Evolutionary conservation across 2,888 invertebrate genomes (phyloP).

Genomic region (Calliopum simillimum): DNA sequence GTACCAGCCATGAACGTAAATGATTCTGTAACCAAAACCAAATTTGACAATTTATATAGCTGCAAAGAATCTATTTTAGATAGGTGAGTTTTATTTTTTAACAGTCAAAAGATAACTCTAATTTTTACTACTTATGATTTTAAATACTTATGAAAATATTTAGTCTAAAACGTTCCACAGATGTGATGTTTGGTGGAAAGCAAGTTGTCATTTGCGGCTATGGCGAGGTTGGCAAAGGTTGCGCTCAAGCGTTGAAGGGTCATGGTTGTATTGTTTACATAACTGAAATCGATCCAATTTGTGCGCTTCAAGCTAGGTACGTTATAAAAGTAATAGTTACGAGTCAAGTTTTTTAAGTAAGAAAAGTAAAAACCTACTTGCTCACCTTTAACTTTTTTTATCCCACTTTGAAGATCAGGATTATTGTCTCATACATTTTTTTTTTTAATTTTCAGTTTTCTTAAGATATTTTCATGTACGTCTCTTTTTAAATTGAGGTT

Average conservation of each 20-base stretch:
- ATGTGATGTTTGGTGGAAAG: slow-evolving; percentile 98
- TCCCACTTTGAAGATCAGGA: too few relatives aligned
- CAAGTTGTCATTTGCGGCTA: slow-evolving; percentile 97
- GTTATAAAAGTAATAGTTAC: slow-evolving; percentile 31
- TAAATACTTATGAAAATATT: slow-evolving; percentile 57
- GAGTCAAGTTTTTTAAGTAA: too few relatives aligned
- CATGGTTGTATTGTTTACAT: slow-evolving; percentile 89
- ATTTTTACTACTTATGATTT: background rate
- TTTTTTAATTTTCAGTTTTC: too few relatives aligned
- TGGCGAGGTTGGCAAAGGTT: slow-evolving; percentile 97
- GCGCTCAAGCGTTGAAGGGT: slow-evolving; percentile 94
- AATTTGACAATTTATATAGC: slow-evolving; percentile 96
- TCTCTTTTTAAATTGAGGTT: too few relatives aligned
- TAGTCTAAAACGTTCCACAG: slow-evolving; percentile 71
- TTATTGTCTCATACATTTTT: too few relatives aligned
- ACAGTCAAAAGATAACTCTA: background rate
- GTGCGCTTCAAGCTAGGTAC: slow-evolving; percentile 93
- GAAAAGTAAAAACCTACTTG: too few relatives aligned
- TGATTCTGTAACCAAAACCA: slow-evolving; percentile 97
- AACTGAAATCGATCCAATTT: slow-evolving; percentile 98
- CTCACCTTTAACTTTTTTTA: too few relatives aligned
- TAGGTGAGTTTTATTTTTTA: slow-evolving; percentile 55
- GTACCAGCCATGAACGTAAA: slow-evolving; percentile 99
- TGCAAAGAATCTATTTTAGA: slow-evolving; percentile 93
- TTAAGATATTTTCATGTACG: too few relatives aligned